phyloP scores from a whole-genome alignment of 2,113 vertebrate species.

The Orycteropus afer region DNA sequence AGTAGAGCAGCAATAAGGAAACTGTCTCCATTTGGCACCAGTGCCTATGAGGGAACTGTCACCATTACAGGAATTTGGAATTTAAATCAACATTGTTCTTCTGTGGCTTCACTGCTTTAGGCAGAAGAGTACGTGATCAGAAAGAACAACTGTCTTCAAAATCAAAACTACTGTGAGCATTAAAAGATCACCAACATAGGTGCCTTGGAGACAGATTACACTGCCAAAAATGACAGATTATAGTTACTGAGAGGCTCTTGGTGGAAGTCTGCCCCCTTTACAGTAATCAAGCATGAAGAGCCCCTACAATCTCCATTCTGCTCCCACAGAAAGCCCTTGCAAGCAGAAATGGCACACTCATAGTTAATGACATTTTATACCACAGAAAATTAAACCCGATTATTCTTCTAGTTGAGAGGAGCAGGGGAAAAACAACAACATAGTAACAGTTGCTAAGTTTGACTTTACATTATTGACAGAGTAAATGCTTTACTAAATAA shows the following conservation, averaged over 20 bases:
- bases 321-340: neutral
- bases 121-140: slow-evolving; percentile 52
- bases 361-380: slow-evolving; percentile 28
- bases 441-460: slow-evolving; percentile 58
- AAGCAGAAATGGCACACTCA: slow-evolving; percentile 49
- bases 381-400: neutral
- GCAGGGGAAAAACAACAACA: neutral
- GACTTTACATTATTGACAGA: slow-evolving; percentile 34
- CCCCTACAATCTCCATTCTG: neutral
- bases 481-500: neutral
- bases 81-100: slow-evolving; percentile 49
- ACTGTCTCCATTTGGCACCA: neutral
- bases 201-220: slow-evolving; percentile 20
- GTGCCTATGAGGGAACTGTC: slow-evolving; percentile 31
- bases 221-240: neutral
- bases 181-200: neutral
- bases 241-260: slow-evolving; percentile 17
- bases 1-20: neutral
- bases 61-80: neutral
- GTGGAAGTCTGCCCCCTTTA: neutral
- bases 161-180: neutral
- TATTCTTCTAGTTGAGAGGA: slow-evolving; percentile 30
- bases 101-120: slow-evolving; percentile 36
- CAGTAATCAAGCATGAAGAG: neutral
- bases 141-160: slow-evolving; percentile 53